These are phyloP conservation scores for Pygoscelis adeliae DNA, from an alignment of 2,113 vertebrate genomes.

Conservation along the genomic window DNA sequence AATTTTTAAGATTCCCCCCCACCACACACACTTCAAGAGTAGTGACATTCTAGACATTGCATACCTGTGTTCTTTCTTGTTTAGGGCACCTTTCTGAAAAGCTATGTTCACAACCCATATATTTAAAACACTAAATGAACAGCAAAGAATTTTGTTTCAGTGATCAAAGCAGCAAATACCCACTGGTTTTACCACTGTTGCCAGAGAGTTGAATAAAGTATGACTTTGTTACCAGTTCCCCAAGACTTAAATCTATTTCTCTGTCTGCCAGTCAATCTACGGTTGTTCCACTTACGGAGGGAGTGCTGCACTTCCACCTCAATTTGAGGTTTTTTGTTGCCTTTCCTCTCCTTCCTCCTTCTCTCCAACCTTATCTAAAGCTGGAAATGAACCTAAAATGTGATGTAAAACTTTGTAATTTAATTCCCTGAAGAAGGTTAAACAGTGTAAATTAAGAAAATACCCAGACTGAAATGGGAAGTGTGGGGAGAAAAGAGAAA, in stretches of 20 bases:
- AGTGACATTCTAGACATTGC: neutral
- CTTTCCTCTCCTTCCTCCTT: neutral
- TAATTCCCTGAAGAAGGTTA: neutral
- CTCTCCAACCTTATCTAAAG: neutral
- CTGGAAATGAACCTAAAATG: neutral
- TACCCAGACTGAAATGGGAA: neutral
- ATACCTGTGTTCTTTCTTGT: neutral
- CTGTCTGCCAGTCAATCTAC: neutral
- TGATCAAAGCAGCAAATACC: slow-evolving; percentile 28
- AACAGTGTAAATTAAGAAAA: neutral
- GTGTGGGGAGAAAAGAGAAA: neutral
- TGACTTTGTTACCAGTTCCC: neutral
- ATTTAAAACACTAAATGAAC: neutral
- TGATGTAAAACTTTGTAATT: neutral
- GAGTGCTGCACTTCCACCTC: neutral
- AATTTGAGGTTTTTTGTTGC: neutral
- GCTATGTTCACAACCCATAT: neutral
- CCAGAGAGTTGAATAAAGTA: neutral
- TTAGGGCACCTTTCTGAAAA: neutral
- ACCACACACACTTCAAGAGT: neutral
- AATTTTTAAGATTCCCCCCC: neutral
- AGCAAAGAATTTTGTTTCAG: neutral
- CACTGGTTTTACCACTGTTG: slow-evolving; percentile 28
- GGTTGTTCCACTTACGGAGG: neutral
- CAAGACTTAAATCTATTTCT: neutral